A percentile compares a stretch with the other conserved stretches of the same genome.
phyloP scores from a whole-genome alignment of 1,140 invertebrate genomes.

The Eumaeus atala region DNA sequence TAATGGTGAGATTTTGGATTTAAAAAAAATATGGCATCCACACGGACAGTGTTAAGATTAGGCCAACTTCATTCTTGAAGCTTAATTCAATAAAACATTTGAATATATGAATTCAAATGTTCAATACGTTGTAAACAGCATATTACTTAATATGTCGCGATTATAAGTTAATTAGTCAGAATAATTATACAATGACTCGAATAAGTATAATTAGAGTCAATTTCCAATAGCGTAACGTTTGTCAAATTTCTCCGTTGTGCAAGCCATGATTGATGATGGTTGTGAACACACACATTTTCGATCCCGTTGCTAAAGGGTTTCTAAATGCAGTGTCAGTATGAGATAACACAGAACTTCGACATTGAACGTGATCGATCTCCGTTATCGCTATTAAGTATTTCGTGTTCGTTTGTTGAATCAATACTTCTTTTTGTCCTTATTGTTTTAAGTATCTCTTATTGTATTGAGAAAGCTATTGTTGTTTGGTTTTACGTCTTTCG shows the following conservation, averaged over 20 bases:
- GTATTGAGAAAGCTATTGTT: no score
- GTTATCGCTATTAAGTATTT: slow-evolving; percentile 20
- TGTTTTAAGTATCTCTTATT: not conserved
- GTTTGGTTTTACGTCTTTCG: no score
- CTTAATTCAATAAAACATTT: no score
- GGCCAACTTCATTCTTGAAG: no score
- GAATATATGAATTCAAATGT: no score
- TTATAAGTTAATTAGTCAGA: no score
- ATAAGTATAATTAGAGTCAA: slow-evolving; percentile 56
- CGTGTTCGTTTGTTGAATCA: slow-evolving; percentile 15
- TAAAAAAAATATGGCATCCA: no score
- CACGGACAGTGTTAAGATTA: no score
- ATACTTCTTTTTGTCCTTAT: not conserved
- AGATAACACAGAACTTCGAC: slow-evolving; percentile 29
- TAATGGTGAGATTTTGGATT: no score
- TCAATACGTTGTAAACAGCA: no score
- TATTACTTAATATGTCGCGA: no score
- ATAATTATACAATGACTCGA: slow-evolving; percentile 47
- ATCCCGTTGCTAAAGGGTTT: slow-evolving; percentile 37
- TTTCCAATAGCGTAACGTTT: slow-evolving; percentile 53
- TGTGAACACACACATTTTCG: slow-evolving; percentile 6
- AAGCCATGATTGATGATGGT: slow-evolving; percentile 60
- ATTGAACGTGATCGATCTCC: slow-evolving; percentile 25
- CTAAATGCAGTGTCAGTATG: slow-evolving; percentile 35
- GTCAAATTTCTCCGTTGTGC: slow-evolving; percentile 56